These are phyloP conservation scores for Muschampia plurimacula DNA, from an alignment of 2,888 invertebrate species.

Conservation along the genomic window DNA sequence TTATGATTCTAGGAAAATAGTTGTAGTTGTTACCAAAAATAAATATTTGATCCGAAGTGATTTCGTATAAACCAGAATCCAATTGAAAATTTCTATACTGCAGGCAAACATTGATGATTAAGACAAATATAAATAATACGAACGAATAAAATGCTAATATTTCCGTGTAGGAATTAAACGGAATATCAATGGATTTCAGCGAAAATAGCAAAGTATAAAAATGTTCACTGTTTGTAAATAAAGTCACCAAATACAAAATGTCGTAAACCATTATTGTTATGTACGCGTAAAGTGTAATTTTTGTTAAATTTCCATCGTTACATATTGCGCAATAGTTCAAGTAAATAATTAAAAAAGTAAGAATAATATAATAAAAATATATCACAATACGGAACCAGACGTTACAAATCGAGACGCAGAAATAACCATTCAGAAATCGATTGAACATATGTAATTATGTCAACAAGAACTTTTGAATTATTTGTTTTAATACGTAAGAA, in stretches of 20 bases:
- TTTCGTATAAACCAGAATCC: neutral
- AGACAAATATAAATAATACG: neutral
- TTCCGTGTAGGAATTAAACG: neutral
- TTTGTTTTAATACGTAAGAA: neutral
- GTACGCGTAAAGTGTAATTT: neutral
- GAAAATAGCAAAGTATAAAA: neutral
- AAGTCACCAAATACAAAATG: neutral
- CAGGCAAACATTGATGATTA: neutral
- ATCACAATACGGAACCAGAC: neutral
- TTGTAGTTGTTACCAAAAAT: neutral
- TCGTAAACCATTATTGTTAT: neutral
- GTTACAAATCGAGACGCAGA: neutral
- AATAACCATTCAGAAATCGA: neutral
- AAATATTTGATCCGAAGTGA: neutral
- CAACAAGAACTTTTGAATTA: neutral
- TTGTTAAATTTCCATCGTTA: neutral
- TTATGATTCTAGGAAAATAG: neutral
- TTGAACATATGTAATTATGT: neutral
- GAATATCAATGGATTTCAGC: neutral
- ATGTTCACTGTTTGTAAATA: neutral
- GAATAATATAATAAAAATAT: neutral
- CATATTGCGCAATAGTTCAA: neutral
- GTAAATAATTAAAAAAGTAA: neutral
- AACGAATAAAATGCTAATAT: neutral
- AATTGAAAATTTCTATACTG: neutral